These are phyloP conservation scores for Aphelenchoides fujianensis DNA, from an alignment of 1,140 invertebrate species.

Conservation along the genomic window DNA sequence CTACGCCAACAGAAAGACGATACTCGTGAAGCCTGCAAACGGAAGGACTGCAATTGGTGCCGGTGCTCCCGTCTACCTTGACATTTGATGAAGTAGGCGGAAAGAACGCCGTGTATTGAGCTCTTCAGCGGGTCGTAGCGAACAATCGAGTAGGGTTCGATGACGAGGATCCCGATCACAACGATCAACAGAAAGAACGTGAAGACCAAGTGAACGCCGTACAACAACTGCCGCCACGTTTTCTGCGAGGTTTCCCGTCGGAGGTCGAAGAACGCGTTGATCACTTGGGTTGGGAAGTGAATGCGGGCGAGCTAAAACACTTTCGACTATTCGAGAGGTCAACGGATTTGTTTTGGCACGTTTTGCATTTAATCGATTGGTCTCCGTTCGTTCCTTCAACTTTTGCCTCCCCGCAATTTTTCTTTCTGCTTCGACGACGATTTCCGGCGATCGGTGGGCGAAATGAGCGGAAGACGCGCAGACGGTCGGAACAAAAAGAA, in stretches of 20 bases:
- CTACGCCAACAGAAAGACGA: background rate
- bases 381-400: too few species aligned
- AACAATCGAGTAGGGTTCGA: conserved; percentile 6
- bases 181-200: background rate
- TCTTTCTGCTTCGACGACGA: too few species aligned
- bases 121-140: background rate
- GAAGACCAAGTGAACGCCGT: background rate
- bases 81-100: conserved; percentile 3
- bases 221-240: background rate
- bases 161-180: background rate
- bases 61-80: background rate
- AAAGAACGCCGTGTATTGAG: background rate
- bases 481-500: too few species aligned
- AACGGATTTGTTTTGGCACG: background rate
- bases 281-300: background rate
- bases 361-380: too few species aligned
- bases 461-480: too few species aligned
- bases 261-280: conserved; percentile 12
- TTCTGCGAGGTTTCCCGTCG: background rate
- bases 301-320: conserved; percentile 18
- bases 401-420: too few species aligned
- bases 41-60: background rate
- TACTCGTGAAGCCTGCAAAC: conserved; percentile 6
- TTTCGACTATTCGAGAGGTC: background rate
- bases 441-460: too few species aligned